Percentiles rank a stretch among this genome's conserved stretches.
These are phyloP conservation scores for Terebella lapidaria DNA, from an alignment of 2,888 invertebrate species.

Conservation along the genomic window DNA sequence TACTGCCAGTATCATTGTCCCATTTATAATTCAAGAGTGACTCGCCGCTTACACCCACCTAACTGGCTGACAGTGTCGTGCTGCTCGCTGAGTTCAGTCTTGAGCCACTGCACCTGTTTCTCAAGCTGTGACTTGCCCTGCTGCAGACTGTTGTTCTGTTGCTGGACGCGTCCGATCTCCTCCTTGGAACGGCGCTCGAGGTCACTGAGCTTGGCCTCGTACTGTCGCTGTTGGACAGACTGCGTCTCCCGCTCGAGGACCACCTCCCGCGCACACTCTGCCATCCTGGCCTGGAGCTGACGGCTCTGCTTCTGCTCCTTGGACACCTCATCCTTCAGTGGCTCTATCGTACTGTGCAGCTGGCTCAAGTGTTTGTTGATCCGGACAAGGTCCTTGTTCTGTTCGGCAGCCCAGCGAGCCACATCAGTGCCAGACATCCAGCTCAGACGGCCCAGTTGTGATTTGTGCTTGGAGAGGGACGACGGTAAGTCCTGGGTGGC, in stretches of 20 bases:
- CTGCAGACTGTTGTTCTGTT: background rate
- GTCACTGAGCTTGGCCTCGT: constrained; percentile 36
- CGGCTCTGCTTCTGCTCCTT: constrained; percentile 32
- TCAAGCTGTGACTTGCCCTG: background rate
- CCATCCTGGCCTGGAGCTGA: constrained; percentile 29
- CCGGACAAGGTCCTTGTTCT: constrained; percentile 44
- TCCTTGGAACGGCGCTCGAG: background rate
- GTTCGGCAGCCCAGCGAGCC: constrained; percentile 44
- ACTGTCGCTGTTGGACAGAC: constrained; percentile 30
- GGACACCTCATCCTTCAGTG: constrained; percentile 37
- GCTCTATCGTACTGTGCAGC: constrained; percentile 37
- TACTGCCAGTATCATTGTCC: no score
- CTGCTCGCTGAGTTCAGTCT: background rate
- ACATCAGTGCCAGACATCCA: constrained; percentile 45
- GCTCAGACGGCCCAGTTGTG: constrained; percentile 36
- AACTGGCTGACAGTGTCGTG: background rate
- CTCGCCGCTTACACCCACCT: no score
- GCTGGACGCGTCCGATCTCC: background rate
- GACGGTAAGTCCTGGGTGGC: constrained; percentile 46
- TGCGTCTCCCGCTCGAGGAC: constrained; percentile 39
- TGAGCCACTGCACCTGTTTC: background rate
- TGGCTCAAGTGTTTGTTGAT: constrained; percentile 35
- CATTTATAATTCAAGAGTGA: no score
- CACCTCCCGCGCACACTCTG: constrained; percentile 34
- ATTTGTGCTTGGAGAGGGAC: constrained; percentile 38